Base-by-base conservation (phyloP, 2,113 vertebrate species). In the Misgurnus mizolepis region DNA sequence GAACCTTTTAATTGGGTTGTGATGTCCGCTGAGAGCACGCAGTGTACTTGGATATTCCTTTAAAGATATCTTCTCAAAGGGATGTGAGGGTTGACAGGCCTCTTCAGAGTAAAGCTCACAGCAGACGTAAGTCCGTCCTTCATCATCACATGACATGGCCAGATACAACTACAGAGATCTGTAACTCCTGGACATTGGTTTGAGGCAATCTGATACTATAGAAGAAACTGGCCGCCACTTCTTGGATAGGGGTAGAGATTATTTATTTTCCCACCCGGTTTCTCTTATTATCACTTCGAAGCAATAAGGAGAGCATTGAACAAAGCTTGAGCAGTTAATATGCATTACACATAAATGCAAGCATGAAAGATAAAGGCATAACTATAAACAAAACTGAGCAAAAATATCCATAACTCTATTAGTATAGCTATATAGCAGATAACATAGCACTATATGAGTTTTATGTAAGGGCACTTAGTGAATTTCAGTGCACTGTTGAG, bases 11-110 rank as follows among this genome's bases (percentile, higher is more conserved):
- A 92, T 90, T 91, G 89, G 88, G 68, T 64, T 56, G 67, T 55
- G 87, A 82, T 90, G 87, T 89, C 85, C 82, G 64, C 79, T 81
- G 84, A 89, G 85, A 86, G 84, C 86, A 85, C 85, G 88, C 87
- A 85, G 87, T 90, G 85, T 90, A 91, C 90, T 91, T 90, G 89
- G 87, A 90, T 91, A 92, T 92, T 92, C 89, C 86, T 91, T 92
- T 88, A 87, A 90, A 90, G 87, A 82, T 18, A 81, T 89, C 70
- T 34, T 34, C 27, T 77, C 85, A 81, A 71, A 86, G 80, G 82
- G 76, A 84, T 60, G 67, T 41, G 76, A 40, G 79, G 85, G 64
- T 87, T 86, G 67, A 64, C 85, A 81, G 41, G 85, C 83, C 80
- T 67, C 65, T 79, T 73, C 80, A 72, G 80, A 82, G 80, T 76